These are phyloP conservation scores for Scyliorhinus canicula DNA, from an alignment of 2,797 vertebrate species.

Conservation along the genomic window DNA sequence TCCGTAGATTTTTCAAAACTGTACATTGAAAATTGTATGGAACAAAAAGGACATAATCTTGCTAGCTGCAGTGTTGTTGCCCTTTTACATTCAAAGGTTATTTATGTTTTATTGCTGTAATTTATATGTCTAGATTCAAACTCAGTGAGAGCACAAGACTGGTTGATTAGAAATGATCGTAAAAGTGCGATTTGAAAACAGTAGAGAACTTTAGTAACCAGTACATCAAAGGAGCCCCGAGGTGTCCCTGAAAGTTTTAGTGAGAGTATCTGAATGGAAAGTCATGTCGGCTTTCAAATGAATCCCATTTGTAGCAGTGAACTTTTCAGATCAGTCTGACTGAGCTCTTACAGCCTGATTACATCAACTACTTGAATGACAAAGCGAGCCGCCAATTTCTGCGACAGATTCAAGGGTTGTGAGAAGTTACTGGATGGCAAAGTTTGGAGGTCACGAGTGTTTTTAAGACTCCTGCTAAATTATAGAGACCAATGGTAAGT, in stretches of 20 bases:
- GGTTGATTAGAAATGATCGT: background rate
- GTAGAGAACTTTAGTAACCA: background rate
- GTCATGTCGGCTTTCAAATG: background rate
- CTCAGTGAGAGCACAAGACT: background rate
- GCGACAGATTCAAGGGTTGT: background rate
- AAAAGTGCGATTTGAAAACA: background rate
- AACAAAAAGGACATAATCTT: background rate
- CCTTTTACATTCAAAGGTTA: background rate
- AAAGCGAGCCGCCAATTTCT: background rate
- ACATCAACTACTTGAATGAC: background rate
- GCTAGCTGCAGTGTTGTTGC: background rate
- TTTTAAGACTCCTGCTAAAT: background rate
- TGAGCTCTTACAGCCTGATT: background rate
- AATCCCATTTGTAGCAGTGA: background rate
- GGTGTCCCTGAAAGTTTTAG: background rate
- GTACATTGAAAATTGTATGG: background rate
- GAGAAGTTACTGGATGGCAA: background rate
- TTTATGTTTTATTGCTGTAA: constrained; percentile 30
- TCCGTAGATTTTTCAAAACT: background rate
- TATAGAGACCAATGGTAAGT: background rate
- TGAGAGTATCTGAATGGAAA: background rate
- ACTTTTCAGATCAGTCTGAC: background rate
- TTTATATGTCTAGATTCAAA: background rate
- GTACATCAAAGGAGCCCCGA: background rate
- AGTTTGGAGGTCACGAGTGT: background rate